Evolutionary conservation across 1,140 invertebrate species (phyloP).

Genomic region (Anoplophora glabripennis): DNA sequence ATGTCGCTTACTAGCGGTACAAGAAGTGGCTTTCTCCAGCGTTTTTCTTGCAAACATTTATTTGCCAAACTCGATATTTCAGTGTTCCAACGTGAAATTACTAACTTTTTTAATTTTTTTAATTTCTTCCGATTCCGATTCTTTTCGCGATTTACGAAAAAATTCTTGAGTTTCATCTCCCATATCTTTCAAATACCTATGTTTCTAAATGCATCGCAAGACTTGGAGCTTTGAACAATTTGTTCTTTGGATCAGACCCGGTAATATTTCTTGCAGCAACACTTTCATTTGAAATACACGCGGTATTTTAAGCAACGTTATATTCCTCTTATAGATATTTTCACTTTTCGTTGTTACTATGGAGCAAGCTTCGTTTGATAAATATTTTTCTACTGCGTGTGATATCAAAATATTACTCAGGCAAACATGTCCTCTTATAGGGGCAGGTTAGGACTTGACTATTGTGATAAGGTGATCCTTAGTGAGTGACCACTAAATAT

Average conservation of each 20-base stretch:
- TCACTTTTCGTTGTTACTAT: too few species aligned
- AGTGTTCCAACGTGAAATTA: conserved; percentile 21
- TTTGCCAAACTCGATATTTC: conserved; percentile 30
- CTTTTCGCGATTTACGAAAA: conserved; percentile 17
- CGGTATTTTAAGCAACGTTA: too few species aligned
- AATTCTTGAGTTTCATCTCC: conserved; percentile 24
- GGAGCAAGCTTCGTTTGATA: too few species aligned
- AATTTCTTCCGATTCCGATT: conserved; percentile 16
- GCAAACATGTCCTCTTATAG: too few species aligned
- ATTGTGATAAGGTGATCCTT: too few species aligned
- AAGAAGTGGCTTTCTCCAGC: conserved; percentile 30
- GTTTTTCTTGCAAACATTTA: conserved; percentile 30
- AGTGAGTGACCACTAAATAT: too few species aligned
- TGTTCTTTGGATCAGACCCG: conserved; percentile 24
- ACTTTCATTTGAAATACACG: too few species aligned
- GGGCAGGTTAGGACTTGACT: too few species aligned
- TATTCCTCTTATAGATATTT: too few species aligned
- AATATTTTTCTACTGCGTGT: too few species aligned
- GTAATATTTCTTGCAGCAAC: conserved; percentile 17
- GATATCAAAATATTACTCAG: too few species aligned
- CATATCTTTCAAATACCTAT: conserved; percentile 17
- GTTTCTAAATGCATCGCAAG: conserved; percentile 25
- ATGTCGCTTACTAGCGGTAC: conserved; percentile 28
- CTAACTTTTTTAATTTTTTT: conserved; percentile 26
- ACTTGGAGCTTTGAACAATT: conserved; percentile 24